Percentiles rank a stretch among this genome's conserved stretches.
These are phyloP conservation scores for Melanotaenia maccullochi DNA, from an alignment of 2,797 vertebrate genomes.

Conservation along the genomic window DNA sequence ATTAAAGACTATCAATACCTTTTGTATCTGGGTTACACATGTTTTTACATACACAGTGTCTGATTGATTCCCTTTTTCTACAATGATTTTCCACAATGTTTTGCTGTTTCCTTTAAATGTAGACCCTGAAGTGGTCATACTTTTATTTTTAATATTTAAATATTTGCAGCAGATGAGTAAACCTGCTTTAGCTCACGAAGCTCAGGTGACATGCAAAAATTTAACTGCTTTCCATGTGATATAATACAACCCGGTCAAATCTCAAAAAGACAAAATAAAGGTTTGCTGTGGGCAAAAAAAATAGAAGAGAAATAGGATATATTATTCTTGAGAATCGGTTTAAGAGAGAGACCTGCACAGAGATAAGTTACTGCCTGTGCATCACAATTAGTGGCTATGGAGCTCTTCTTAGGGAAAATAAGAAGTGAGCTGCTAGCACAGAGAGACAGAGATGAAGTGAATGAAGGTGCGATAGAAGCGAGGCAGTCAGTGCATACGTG, in stretches of 20 bases:
- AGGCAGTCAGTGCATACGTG: slow-evolving; percentile 22
- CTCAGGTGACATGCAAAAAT: slow-evolving; percentile 38
- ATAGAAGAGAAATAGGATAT: slow-evolving; percentile 27
- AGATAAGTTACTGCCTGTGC: slow-evolving; percentile 53
- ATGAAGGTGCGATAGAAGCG: slow-evolving; percentile 52
- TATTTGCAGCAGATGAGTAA: background rate
- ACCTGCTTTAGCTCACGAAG: slow-evolving; percentile 20
- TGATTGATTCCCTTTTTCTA: slow-evolving; percentile 18
- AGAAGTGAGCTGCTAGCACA: slow-evolving; percentile 22
- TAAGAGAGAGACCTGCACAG: slow-evolving; percentile 46
- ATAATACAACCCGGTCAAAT: slow-evolving; percentile 15
- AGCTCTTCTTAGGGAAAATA: slow-evolving; percentile 45
- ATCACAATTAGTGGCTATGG: slow-evolving; percentile 65
- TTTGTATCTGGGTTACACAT: background rate
- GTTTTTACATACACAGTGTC: background rate
- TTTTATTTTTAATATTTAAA: slow-evolving; percentile 21
- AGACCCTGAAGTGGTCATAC: slow-evolving; percentile 24
- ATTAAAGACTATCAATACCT: slow-evolving; percentile 37
- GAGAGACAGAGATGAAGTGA: slow-evolving; percentile 47
- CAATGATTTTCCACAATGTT: slow-evolving; percentile 19
- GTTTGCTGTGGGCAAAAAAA: slow-evolving; percentile 22
- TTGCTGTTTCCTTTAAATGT: background rate
- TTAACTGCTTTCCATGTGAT: slow-evolving; percentile 32
- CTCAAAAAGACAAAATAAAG: slow-evolving; percentile 44
- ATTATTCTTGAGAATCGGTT: slow-evolving; percentile 67